Percentiles rank a stretch among this genome's conserved stretches.
These are phyloP conservation scores for Omphaloscelis lunosa DNA, from an alignment of 2,888 invertebrate species.

Conservation along the genomic window DNA sequence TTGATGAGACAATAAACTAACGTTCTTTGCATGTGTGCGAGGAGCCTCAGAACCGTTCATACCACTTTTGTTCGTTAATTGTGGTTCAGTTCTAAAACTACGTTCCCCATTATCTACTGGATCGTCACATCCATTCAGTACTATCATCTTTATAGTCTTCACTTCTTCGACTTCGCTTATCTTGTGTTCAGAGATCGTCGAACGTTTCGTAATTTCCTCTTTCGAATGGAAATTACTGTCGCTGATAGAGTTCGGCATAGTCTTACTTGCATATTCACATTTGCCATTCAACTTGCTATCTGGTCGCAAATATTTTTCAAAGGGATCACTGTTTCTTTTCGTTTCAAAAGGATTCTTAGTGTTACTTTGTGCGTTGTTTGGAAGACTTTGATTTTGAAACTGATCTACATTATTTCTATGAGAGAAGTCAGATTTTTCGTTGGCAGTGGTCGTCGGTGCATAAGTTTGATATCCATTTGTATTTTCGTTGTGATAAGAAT, in stretches of 20 bases:
- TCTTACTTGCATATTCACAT: slow-evolving; percentile 73
- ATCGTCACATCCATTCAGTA: slow-evolving; percentile 82
- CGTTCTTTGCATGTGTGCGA: slow-evolving; percentile 54
- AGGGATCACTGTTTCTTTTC: slow-evolving; percentile 82
- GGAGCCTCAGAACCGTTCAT: slow-evolving; percentile 49
- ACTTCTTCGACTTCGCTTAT: slow-evolving; percentile 87
- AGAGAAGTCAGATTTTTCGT: slow-evolving; percentile 73
- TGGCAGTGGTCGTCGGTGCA: slow-evolving; percentile 63
- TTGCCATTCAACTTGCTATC: slow-evolving; percentile 77
- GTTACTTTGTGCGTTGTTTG: slow-evolving; percentile 69
- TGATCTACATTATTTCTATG: slow-evolving; percentile 72
- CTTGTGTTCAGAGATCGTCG: slow-evolving; percentile 85
- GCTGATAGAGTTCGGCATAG: slow-evolving; percentile 81
- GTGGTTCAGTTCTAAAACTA: slow-evolving; percentile 49
- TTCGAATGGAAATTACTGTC: slow-evolving; percentile 82
- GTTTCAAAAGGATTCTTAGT: slow-evolving; percentile 83
- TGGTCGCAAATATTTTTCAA: slow-evolving; percentile 81
- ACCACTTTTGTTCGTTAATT: slow-evolving; percentile 35
- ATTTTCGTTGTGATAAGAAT: slow-evolving; percentile 73
- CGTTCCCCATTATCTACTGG: slow-evolving; percentile 61
- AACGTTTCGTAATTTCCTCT: slow-evolving; percentile 83
- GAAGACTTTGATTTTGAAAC: slow-evolving; percentile 73
- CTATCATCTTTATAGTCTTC: slow-evolving; percentile 87
- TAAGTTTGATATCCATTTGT: slow-evolving; percentile 74
- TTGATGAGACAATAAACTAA: slow-evolving; percentile 63